phyloP scores from a whole-genome alignment of 2,113 vertebrate species.

The Semnornis frantzii region DNA sequence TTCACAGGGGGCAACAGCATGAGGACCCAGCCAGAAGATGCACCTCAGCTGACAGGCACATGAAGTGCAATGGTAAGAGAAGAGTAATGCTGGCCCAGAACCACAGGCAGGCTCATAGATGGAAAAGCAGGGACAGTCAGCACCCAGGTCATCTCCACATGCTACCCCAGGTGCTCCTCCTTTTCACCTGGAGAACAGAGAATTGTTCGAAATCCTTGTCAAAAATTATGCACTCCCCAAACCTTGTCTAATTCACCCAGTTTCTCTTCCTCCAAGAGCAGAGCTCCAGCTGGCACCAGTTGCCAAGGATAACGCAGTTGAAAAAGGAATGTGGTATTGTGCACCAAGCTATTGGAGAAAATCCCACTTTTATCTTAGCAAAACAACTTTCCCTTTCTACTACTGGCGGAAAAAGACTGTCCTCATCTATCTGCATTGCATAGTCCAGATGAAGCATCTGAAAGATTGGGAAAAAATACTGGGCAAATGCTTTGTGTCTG shows the following conservation, averaged over 20 bases:
- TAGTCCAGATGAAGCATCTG: background rate
- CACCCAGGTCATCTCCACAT: fast-evolving
- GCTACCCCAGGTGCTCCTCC: background rate
- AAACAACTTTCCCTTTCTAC: conserved; percentile 5
- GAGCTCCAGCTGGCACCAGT: background rate
- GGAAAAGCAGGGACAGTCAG: background rate
- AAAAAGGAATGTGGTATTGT: background rate
- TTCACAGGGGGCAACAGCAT: fast-evolving
- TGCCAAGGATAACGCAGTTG: background rate
- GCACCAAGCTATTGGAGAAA: background rate
- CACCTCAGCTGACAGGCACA: fast-evolving
- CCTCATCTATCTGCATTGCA: background rate
- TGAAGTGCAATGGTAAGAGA: background rate
- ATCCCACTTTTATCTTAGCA: background rate
- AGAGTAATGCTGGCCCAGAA: background rate
- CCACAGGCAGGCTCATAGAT: background rate
- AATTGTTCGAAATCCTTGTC: background rate
- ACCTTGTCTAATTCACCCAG: background rate
- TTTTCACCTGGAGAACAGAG: background rate
- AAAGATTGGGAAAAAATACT: background rate
- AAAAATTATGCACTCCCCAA: background rate
- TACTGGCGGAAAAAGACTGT: background rate
- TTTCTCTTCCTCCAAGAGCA: background rate
- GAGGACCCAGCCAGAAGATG: background rate
- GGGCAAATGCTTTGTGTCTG: background rate